These are phyloP conservation scores for Rhinoraja longicauda DNA, from an alignment of 2,797 vertebrate genomes.

Conservation along the genomic window DNA sequence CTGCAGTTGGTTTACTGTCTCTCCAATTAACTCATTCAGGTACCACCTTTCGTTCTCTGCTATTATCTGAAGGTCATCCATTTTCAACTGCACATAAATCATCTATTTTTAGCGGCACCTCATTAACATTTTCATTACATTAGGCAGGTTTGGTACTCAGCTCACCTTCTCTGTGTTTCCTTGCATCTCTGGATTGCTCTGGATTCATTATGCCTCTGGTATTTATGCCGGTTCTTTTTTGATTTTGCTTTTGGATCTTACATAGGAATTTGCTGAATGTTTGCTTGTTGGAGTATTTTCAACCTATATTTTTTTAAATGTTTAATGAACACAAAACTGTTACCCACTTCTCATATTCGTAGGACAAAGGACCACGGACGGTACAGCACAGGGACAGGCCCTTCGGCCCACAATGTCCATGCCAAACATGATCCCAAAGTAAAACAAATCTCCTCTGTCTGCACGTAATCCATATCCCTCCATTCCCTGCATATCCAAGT, in stretches of 20 bases:
- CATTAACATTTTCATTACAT: conserved; percentile 18
- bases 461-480: too few species aligned
- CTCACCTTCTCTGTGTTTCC: background rate
- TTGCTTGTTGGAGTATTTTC: background rate
- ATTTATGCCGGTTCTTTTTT: background rate
- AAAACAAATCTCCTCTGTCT: too few species aligned
- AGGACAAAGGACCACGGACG: too few species aligned
- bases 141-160: background rate
- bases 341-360: background rate
- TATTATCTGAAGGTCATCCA: conserved; percentile 21
- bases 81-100: conserved; percentile 13
- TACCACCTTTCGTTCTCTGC: background rate
- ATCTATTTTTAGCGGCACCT: background rate
- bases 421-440: too few species aligned
- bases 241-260: background rate
- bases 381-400: too few species aligned
- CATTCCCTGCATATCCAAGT: too few species aligned
- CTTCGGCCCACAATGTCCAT: too few species aligned
- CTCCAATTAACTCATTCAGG: background rate
- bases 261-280: background rate
- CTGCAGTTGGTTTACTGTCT: background rate
- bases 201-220: background rate
- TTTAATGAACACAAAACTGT: background rate
- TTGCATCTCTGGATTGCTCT: background rate
- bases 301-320: background rate